Base-by-base conservation (phyloP, 2,888 invertebrate genomes). In the Subacronicta megacephala region DNA sequence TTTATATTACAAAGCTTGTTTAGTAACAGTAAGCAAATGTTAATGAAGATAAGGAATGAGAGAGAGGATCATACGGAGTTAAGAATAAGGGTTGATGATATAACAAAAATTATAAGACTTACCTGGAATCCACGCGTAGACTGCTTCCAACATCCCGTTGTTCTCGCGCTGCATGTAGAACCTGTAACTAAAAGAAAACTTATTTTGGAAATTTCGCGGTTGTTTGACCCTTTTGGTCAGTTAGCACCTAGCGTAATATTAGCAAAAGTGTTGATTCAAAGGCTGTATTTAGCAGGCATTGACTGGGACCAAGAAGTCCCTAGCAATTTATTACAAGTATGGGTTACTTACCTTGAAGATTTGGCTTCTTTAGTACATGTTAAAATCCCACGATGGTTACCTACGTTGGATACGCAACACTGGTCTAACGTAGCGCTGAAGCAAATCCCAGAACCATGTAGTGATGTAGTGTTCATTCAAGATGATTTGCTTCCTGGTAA, bases 1-100 rank as follows among this genome's bases (percentile, higher is more conserved):
- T 84, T 85, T 53, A 37, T 64, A 4, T 49, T 84, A 4, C 72
- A 81, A 20, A 79, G n/a, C n/a, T n/a, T n/a, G n/a, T n/a, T n/a
- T n/a, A n/a, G n/a, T n/a, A n/a, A n/a, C n/a, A n/a, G n/a, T n/a
- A n/a, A n/a, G n/a, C n/a, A n/a, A n/a, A n/a, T n/a, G n/a, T n/a
- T n/a, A n/a, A n/a, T n/a, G n/a, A n/a, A n/a, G n/a, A n/a, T n/a
- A n/a, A n/a, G n/a, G n/a, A n/a, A n/a, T n/a, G n/a, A n/a, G n/a
- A n/a, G n/a, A n/a, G n/a, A n/a, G n/a, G n/a, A n/a, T n/a, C n/a
- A n/a, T n/a, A n/a, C n/a, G n/a, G n/a, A n/a, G n/a, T n/a, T n/a
- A n/a, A n/a, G n/a, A n/a, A n/a, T n/a, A n/a, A n/a, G n/a, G n/a
- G 7, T 46, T 6, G 54, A 54, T 20, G 13, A 46, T 0, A 0